phyloP scores from a whole-genome alignment of 1,140 invertebrate species.

The Camponotus floridanus region DNA sequence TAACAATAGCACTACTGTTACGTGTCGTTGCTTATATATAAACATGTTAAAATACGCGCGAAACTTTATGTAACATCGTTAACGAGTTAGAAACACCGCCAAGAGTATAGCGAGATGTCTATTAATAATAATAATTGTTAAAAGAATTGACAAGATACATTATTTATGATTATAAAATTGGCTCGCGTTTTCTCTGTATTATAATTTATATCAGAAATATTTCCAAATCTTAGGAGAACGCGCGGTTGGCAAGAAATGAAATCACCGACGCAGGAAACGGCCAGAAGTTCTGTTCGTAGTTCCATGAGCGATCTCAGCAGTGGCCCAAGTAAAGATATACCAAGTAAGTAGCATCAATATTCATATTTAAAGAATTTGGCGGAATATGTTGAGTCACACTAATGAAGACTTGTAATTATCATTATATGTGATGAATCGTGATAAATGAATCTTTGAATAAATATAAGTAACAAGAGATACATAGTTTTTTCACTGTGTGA shows the following conservation, averaged over 20 bases:
- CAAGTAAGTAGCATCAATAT: conserved; percentile 80
- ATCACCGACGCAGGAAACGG: conserved; percentile 84
- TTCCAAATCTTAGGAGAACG: conserved; percentile 76
- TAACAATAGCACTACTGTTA: too few relatives aligned
- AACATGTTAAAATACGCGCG: too few relatives aligned
- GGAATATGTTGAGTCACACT: conserved; percentile 10
- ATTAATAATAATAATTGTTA: background rate
- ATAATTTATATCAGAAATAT: conserved; percentile 7
- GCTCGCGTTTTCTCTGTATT: background rate
- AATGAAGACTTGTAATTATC: background rate
- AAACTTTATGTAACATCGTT: too few relatives aligned
- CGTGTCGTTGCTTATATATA: too few relatives aligned
- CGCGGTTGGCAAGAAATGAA: conserved; percentile 81
- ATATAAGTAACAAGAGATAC: too few relatives aligned
- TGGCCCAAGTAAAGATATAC: conserved; percentile 80
- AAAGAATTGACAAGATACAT: background rate
- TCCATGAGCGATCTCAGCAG: conserved; percentile 85
- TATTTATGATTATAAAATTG: background rate
- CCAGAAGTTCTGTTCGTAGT: conserved; percentile 85
- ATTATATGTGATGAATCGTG: conserved; percentile 11
- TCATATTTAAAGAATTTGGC: background rate
- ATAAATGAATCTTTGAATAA: background rate
- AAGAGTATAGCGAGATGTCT: background rate
- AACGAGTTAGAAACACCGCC: too few relatives aligned
- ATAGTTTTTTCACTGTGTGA: background rate